phyloP scores from a whole-genome alignment of 2,797 vertebrate genomes.

The Takifugu ocellatus region DNA sequence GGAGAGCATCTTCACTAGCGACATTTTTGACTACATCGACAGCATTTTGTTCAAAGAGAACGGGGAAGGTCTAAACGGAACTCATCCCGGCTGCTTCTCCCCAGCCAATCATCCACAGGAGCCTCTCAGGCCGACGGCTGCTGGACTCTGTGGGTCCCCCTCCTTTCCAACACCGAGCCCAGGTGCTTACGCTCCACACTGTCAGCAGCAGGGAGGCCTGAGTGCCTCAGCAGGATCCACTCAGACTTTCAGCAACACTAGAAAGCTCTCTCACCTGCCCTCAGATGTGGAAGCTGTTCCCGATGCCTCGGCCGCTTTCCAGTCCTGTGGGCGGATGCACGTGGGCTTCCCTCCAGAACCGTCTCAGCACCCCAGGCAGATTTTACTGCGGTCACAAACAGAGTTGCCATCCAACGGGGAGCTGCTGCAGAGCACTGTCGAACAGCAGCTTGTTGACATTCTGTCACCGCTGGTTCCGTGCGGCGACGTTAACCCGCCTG shows the following conservation, averaged over 20 bases:
- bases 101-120: slow-evolving; percentile 1
- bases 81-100: slow-evolving; percentile 22
- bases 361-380: slow-evolving; percentile 19
- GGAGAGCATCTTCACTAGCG: slow-evolving; percentile 53
- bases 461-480: slow-evolving; percentile 51
- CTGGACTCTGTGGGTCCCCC: slow-evolving; percentile 17
- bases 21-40: slow-evolving; percentile 68
- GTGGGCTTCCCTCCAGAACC: slow-evolving; percentile 6
- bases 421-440: slow-evolving; percentile 28
- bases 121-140: not conserved
- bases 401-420: slow-evolving; percentile 15
- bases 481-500: slow-evolving; percentile 31
- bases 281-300: slow-evolving; percentile 33
- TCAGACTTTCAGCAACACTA: slow-evolving; percentile 17
- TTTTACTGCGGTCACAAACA: slow-evolving; percentile 24
- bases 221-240: slow-evolving; percentile 13
- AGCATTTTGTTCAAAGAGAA: slow-evolving; percentile 62
- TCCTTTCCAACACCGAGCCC: slow-evolving; percentile 18
- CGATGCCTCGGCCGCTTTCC: slow-evolving; percentile 12
- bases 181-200: not conserved
- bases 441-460: slow-evolving; percentile 20
- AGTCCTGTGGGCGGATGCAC: slow-evolving; percentile 34
- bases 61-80: slow-evolving; percentile 2
- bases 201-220: slow-evolving; percentile 14
- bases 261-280: slow-evolving; percentile 61